phyloP scores from a whole-genome alignment of 2,888 invertebrate species.

The Apamea sordens region DNA sequence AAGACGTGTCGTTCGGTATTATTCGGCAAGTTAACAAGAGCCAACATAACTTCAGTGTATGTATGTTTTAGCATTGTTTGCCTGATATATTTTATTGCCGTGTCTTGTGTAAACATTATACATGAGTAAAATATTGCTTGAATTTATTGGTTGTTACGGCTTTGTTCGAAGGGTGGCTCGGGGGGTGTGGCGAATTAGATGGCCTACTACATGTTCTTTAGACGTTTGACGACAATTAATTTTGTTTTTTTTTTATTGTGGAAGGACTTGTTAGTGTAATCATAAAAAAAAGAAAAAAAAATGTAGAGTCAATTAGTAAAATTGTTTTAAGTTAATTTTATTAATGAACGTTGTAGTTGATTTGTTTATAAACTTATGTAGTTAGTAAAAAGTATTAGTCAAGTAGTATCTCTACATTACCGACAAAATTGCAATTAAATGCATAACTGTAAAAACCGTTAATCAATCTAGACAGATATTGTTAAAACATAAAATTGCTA shows the following conservation, averaged over 20 bases:
- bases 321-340: not conserved
- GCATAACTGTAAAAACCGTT: not conserved
- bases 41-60: constrained; percentile 80
- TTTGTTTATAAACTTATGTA: too few relatives aligned
- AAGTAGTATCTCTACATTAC: not conserved
- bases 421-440: not conserved
- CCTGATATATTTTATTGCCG: constrained; percentile 87
- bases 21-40: constrained; percentile 81
- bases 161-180: constrained; percentile 83
- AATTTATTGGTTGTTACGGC: constrained; percentile 86
- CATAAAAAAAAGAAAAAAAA: not conserved
- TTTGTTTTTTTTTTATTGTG: constrained; percentile 6
- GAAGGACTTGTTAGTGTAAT: not conserved
- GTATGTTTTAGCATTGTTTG: constrained; percentile 86
- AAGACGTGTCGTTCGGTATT: constrained; percentile 73
- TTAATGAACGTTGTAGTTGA: not conserved
- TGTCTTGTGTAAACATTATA: constrained; percentile 88
- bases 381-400: too few relatives aligned
- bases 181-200: constrained; percentile 70
- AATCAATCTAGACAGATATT: constrained; percentile 12
- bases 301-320: constrained; percentile 5
- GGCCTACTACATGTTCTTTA: constrained; percentile 55
- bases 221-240: constrained; percentile 61
- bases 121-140: constrained; percentile 86
- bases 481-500: constrained; percentile 21